Conservation (phyloP, 2,888 invertebrate genomes). For the Fragum fragum region DNA sequence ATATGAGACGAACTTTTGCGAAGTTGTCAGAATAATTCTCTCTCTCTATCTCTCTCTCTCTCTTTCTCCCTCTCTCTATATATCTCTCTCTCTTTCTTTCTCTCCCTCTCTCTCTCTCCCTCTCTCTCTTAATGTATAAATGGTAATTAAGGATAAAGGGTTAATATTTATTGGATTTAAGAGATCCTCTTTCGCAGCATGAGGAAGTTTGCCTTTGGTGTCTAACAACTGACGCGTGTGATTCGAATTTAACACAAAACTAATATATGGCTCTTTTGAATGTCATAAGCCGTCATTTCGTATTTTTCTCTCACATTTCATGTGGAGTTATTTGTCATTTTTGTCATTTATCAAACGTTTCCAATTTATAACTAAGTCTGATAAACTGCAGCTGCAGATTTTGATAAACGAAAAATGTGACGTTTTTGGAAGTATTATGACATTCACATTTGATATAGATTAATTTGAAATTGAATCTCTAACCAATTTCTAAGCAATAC, state of each 20-base stretch:
- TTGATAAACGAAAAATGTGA: background rate
- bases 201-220: slow-evolving; percentile 3
- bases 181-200: background rate
- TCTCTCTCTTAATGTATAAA: too few relatives aligned
- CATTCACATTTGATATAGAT: too few relatives aligned
- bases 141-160: background rate
- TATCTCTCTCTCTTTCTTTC: too few relatives aligned
- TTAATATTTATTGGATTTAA: slow-evolving; percentile 9
- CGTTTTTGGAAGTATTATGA: background rate
- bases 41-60: too few relatives aligned
- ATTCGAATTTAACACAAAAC: slow-evolving; percentile 31
- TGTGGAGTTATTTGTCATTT: slow-evolving; percentile 4
- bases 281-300: slow-evolving; percentile 11
- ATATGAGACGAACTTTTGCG: too few relatives aligned
- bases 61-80: too few relatives aligned
- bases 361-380: background rate
- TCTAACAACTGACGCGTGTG: slow-evolving; percentile 8
- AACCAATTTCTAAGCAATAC: too few relatives aligned
- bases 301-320: background rate
- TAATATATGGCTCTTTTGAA: slow-evolving; percentile 21
- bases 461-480: too few relatives aligned
- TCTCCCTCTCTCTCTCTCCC: too few relatives aligned
- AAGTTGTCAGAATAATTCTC: too few relatives aligned
- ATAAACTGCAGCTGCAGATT: background rate
- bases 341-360: slow-evolving; percentile 14